Evolutionary conservation across 64 coral and sea anemone genomes (phyloP), one percentile per base, ranked within the genome.

Genomic region (Pachyseris speciosa): DNA sequence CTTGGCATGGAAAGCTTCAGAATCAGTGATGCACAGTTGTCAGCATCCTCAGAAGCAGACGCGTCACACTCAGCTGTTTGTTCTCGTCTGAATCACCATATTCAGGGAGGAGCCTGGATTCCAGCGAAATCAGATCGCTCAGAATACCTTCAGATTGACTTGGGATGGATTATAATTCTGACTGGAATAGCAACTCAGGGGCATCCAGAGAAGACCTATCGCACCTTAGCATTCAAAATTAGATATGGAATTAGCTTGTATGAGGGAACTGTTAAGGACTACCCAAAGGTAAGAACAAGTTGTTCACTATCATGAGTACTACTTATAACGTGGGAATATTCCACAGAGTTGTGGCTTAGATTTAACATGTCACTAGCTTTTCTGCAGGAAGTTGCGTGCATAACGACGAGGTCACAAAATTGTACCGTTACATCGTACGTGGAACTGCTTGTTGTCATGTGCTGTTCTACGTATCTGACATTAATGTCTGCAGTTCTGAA

Each of bases 131-230:
- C 44, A 17, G 10, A 77, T 34, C 26, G 3, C 5, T 51, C 47
- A 77, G 26, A 77, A 26, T 77, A 52, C 15, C 74, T 77, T 51
- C 47, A 77, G 74, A 77, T 77, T 34, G 74, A 77, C 28, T 22
- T 51, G n/a, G 15, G 28, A 29, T 77, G 44, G 44, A 16, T 52
- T 19, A 51, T 45, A 17, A 50, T 77, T 12, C 45, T 77, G 4
- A 77, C 74, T 32, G 74, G 74, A 25, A 77, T 77, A 52, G 47
- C 47, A 33, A 52, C 47, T 52, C 74, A 77, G 16, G 74, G 74
- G 0, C 74, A 77, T 45, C 74, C 74, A 0, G 11, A 17, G 7
- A 15, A 52, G 27, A 27, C 43, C 0, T 52, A n/a, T n/a, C 74
- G 47, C 15, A 15, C 26, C 1, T 31, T 51, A 1, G 9, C 74